phyloP scores from a whole-genome alignment of 1,140 invertebrate genomes.

The Dolichoris vasculosae region DNA sequence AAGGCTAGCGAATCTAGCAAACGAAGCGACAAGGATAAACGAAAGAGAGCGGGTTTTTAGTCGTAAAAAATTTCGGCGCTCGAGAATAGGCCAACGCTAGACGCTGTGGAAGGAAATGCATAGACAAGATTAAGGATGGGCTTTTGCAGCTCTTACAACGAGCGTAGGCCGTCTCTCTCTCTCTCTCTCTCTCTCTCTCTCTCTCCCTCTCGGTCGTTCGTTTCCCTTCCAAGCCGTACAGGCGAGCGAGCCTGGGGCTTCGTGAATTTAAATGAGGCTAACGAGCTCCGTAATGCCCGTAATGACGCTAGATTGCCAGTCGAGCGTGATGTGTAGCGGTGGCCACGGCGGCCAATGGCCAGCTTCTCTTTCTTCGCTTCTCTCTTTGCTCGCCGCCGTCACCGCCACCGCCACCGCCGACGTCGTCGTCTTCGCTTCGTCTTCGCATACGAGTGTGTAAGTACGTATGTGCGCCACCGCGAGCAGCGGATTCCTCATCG shows the following conservation, averaged over 20 bases:
- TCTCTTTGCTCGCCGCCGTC: neutral
- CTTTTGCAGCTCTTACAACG: slow-evolving; percentile 29
- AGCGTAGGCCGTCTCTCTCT: slow-evolving; percentile 33
- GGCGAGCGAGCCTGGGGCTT: slow-evolving; percentile 28
- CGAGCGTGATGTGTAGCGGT: slow-evolving; percentile 49
- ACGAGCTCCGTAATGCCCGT: slow-evolving; percentile 73
- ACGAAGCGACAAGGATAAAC: no score
- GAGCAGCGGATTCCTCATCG: slow-evolving; percentile 35
- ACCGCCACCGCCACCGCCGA: neutral
- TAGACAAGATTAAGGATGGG: slow-evolving; percentile 45
- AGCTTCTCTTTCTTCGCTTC: neutral
- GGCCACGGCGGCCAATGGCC: slow-evolving; percentile 14
- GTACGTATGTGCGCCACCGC: neutral
- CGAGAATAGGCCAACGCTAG: slow-evolving; percentile 6
- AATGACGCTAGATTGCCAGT: slow-evolving; percentile 72
- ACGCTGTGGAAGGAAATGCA: slow-evolving; percentile 47
- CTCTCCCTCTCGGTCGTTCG: neutral
- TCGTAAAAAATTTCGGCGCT: neutral
- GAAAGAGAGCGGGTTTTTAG: neutral
- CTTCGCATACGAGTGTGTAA: neutral
- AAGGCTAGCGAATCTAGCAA: no score
- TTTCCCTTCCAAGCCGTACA: neutral
- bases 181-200: neutral
- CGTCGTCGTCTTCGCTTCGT: neutral
- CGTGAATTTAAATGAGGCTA: slow-evolving; percentile 75